Conservation (phyloP, 2,888 invertebrate genomes). For the Norana najaformis region DNA sequence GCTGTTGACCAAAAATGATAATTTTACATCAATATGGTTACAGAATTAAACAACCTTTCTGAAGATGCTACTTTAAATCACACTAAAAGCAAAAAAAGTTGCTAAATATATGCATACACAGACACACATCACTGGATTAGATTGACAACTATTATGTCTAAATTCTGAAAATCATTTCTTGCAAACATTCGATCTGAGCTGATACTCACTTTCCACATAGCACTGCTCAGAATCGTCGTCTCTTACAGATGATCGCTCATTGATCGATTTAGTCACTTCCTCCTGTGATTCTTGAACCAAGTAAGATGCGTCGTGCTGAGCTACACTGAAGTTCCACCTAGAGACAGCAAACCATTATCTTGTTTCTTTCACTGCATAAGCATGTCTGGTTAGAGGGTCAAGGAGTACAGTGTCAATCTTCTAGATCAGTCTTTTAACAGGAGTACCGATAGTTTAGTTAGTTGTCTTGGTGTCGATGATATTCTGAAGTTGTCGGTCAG, state of each 20-base stretch:
- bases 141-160: background rate
- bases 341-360: slow-evolving; percentile 20
- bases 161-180: background rate
- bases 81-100: too few species aligned
- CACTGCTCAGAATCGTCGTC: slow-evolving; percentile 17
- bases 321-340: slow-evolving; percentile 95
- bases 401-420: too few species aligned
- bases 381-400: too few species aligned
- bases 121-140: background rate
- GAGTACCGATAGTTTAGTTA: too few species aligned
- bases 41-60: background rate
- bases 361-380: too few species aligned
- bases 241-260: background rate
- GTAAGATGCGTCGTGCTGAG: slow-evolving; percentile 75
- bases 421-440: too few species aligned
- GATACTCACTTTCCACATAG: slow-evolving; percentile 20
- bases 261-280: background rate
- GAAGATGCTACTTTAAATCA: too few species aligned
- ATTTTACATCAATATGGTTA: background rate
- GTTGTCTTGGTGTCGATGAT: too few species aligned
- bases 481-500: too few species aligned
- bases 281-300: background rate
- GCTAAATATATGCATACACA: background rate
- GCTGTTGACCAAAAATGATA: slow-evolving; percentile 9
- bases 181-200: background rate